Conservation (phyloP, 2,113 vertebrate genomes). For the Gambusia holbrooki region DNA sequence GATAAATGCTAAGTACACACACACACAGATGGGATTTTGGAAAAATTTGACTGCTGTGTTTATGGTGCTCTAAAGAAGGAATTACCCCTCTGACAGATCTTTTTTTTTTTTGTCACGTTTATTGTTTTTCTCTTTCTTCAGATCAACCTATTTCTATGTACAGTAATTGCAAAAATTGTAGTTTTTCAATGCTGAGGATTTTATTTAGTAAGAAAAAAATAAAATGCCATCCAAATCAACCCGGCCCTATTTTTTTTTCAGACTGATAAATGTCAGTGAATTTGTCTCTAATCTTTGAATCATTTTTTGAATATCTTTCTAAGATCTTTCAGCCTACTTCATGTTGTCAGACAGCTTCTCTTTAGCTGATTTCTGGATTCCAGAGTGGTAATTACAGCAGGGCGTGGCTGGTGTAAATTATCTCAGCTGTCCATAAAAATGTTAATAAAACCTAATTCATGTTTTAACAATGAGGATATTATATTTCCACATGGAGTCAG, state of each 20-base stretch:
- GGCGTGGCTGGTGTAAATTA: not conserved
- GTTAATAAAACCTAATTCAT: not conserved
- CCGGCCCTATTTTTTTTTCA: too few relatives aligned
- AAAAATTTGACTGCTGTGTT: constrained; percentile 6
- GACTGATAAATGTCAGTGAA: too few relatives aligned
- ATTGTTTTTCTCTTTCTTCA: too few relatives aligned
- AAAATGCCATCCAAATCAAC: too few relatives aligned
- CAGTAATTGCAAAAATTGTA: too few relatives aligned
- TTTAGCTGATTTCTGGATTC: too few relatives aligned
- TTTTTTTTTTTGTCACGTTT: not conserved
- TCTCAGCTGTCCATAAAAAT: not conserved
- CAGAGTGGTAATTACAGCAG: too few relatives aligned
- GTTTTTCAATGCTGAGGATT: too few relatives aligned
- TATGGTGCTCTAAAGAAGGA: not conserved
- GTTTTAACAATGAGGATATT: not conserved
- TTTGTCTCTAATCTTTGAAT: too few relatives aligned
- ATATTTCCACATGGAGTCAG: not conserved
- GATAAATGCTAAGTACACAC: constrained; percentile 28
- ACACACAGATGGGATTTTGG: constrained; percentile 34
- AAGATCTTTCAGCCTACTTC: not conserved
- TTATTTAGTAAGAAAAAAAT: too few relatives aligned
- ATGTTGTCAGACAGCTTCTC: not conserved
- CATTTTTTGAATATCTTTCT: not conserved
- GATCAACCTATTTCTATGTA: too few relatives aligned
- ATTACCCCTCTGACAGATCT: not conserved